Base-by-base conservation (phyloP, 2,797 vertebrate genomes). In the Lepilemur septentrionalis region DNA sequence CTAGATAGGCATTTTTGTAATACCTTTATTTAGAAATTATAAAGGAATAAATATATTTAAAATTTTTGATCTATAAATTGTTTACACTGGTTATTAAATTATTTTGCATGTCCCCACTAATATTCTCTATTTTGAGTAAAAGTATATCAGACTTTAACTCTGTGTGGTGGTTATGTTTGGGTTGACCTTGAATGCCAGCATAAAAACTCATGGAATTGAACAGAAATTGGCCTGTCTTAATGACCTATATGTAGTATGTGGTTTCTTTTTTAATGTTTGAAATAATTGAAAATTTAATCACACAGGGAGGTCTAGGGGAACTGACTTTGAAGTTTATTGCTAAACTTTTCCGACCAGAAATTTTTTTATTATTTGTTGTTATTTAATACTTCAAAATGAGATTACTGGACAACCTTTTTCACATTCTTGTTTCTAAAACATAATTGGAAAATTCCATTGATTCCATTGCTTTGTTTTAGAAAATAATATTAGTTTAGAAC, bases 101-200 rank as follows among this genome's bases (percentile, higher is more conserved):
- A 76, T 72, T 91, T 95, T 85, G 70, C 94, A 73, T 84, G 79
- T 86, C 86, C n/a, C 65, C 38, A 73, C 14, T 75, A 23, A 70
- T 93, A 75, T 22, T 89, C 43, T 91, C 32, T 86, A 1, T 96
- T 96, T 97, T 90, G 65, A 90, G 30, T 94, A 82, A 85, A n/a
- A 93, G n/a, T 85, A 65, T 70, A 75, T 95, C 70, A 91, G n/a
- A 89, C 65, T 85, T 94, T 82, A 10, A 89, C n/a, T 94, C 30
- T 89, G 25, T 83, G 17, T 89, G 17, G 18, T 96, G 79, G 10
- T 63, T 96, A 48, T 69, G 84, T 78, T 96, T 73, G 63, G 75
- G 30, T 14, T 95, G 50, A 88, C 22, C 23, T 69, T 70, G 67
- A 95, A 78, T 94, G 46, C 70, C 43, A 85, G 43, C 43, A 75